Evolutionary conservation across 2,888 invertebrate species (phyloP).

Genomic region (Sinohyriopsis cumingii): DNA sequence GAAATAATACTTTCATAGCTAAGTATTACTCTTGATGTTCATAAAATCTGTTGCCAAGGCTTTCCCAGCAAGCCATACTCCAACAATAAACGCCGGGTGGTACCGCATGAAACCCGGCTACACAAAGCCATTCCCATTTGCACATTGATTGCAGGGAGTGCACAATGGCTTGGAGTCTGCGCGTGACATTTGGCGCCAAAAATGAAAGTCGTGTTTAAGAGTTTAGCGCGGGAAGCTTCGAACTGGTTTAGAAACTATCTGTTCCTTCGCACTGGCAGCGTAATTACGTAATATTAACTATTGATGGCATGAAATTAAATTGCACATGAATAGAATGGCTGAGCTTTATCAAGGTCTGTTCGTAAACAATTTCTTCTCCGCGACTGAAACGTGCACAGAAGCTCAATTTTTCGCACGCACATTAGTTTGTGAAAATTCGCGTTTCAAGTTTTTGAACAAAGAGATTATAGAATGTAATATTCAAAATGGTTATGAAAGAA

Average conservation of each 20-base stretch:
- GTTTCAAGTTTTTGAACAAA: conserved; percentile 20
- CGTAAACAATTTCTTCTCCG: too few relatives aligned
- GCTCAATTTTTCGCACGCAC: too few relatives aligned
- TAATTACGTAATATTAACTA: too few relatives aligned
- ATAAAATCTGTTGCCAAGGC: background rate
- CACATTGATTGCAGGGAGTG: background rate
- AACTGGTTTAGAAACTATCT: too few relatives aligned
- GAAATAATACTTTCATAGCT: background rate
- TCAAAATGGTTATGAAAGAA: conserved; percentile 36
- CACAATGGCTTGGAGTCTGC: conserved; percentile 16
- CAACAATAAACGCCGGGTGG: background rate
- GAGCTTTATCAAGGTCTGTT: too few relatives aligned
- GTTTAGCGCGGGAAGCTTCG: conserved; percentile 13
- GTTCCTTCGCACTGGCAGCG: too few relatives aligned
- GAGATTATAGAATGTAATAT: conserved; percentile 31
- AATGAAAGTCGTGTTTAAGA: conserved; percentile 15
- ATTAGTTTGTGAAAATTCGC: too few relatives aligned
- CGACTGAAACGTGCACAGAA: too few relatives aligned
- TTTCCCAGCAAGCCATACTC: background rate
- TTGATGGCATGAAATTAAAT: too few relatives aligned
- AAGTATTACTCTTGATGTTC: background rate
- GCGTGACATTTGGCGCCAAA: conserved; percentile 16
- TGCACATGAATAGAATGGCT: too few relatives aligned
- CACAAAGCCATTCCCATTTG: too few relatives aligned
- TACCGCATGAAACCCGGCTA: background rate